Base-by-base conservation (phyloP, 2,888 invertebrate genomes). In the Lepetodrilus schrolli region DNA sequence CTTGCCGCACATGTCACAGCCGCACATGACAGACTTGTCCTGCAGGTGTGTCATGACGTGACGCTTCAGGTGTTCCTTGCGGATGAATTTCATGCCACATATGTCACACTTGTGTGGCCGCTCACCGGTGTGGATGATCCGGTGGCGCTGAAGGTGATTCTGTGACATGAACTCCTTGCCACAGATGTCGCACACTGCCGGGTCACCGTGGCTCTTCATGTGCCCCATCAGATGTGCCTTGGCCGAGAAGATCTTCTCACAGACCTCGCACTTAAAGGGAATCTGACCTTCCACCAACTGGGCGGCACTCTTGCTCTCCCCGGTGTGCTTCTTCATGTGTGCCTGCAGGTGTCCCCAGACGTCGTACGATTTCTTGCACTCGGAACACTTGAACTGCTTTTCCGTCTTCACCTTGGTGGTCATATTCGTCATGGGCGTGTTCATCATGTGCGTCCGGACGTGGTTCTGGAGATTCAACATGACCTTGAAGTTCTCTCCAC, bases 331-430 rank as follows among this genome's bases (percentile, higher is more conserved):
- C 47, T 43, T 68, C 68, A 68, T 38, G 26, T 68, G 68, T 23
- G 68, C 68, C 47, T 68, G 38, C 5, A 68, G 68, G 43, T 68
- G 68, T 4, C 68, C 68, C 68, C 68, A 68, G 68, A 68, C 68
- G 8, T 47, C 43, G 48, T 43, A 68, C 30, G 68, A 68, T 26
- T 68, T 68, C 68, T 68, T 68, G 43, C 68, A 68, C 47, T 68
- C 43, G 5, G 38, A 26, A 23, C 68, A 68, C n/a, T 68, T 38
- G 26, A 68, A 68, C 68, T 68, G 68, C 30, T 68, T 68, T 17
- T 68, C 68, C 0, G 43, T 43, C 43, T 43, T 68, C 43, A 43
- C 23, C 26, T 47, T 43, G 23, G 68, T 43, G 23, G 47, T 23
- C 4, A n/a, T 34, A 20, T 65, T 65, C 26, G 43, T 68, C 3